These are phyloP conservation scores for Macrotis lagotis DNA, from an alignment of 2,113 vertebrate genomes.

Conservation along the genomic window DNA sequence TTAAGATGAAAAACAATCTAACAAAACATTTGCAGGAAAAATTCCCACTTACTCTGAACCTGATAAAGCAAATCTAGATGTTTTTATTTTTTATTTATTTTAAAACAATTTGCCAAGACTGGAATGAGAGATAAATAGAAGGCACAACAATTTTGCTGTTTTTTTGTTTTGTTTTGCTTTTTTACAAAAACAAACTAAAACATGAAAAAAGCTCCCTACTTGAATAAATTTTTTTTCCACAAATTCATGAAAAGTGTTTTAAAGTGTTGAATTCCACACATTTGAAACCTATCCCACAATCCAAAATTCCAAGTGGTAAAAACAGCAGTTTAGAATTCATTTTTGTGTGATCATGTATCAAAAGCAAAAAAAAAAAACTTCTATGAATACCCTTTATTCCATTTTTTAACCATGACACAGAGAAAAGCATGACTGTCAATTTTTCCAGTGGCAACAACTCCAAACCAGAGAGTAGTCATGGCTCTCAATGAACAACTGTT, in stretches of 20 bases:
- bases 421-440: slow-evolving; percentile 78
- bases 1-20: background rate
- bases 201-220: slow-evolving; percentile 85
- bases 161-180: slow-evolving; percentile 82
- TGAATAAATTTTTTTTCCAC: slow-evolving; percentile 83
- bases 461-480: slow-evolving; percentile 74
- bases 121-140: slow-evolving; percentile 91
- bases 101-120: slow-evolving; percentile 87
- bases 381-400: slow-evolving; percentile 84
- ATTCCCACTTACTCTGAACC: slow-evolving; percentile 81
- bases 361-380: slow-evolving; percentile 79
- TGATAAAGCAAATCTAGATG: slow-evolving; percentile 87
- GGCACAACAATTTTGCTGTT: slow-evolving; percentile 90
- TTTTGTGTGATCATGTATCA: slow-evolving; percentile 82
- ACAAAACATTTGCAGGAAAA: slow-evolving; percentile 57
- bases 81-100: slow-evolving; percentile 82
- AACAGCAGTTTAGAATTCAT: slow-evolving; percentile 81
- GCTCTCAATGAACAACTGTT: slow-evolving; percentile 78
- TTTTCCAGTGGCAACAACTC: slow-evolving; percentile 81
- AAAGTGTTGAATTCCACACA: slow-evolving; percentile 85
- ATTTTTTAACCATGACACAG: slow-evolving; percentile 80
- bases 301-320: slow-evolving; percentile 85
- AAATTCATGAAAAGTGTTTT: slow-evolving; percentile 86
- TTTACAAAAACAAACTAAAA: slow-evolving; percentile 90
- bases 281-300: slow-evolving; percentile 86